Evolutionary conservation across 2,113 vertebrate genomes (phyloP).

Genomic region (Coryphaenoides rupestris): DNA sequence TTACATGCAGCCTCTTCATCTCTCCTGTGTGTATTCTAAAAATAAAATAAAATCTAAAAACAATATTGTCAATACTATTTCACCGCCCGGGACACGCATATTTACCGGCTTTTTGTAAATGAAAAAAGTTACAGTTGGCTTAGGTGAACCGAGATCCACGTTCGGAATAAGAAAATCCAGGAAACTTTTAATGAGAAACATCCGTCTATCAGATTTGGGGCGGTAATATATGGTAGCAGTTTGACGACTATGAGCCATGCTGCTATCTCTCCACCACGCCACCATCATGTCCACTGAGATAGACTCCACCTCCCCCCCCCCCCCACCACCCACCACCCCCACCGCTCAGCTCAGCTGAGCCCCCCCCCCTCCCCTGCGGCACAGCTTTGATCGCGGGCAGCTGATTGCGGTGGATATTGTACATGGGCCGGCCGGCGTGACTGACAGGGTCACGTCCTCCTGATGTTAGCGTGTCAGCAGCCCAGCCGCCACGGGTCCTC

Average conservation of each 20-base stretch:
- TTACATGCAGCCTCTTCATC: too few species aligned
- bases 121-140: too few species aligned
- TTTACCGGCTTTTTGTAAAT: too few species aligned
- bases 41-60: too few species aligned
- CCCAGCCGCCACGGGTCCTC: not conserved
- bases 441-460: not conserved
- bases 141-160: not conserved
- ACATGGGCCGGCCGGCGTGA: not conserved
- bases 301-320: too few species aligned
- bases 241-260: not conserved
- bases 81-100: too few species aligned
- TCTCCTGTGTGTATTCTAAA: too few species aligned
- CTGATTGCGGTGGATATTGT: not conserved
- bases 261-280: not conserved
- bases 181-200: not conserved
- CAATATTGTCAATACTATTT: too few species aligned
- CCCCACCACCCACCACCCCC: too few species aligned
- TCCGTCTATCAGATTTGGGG: not conserved
- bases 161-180: not conserved
- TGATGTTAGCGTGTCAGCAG: not conserved
- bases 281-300: not conserved
- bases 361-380: too few species aligned
- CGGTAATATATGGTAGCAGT: not conserved
- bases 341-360: too few species aligned
- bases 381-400: not conserved